Evolutionary conservation across 2,888 invertebrate species (phyloP).

Genomic region (Selenia dentaria): DNA sequence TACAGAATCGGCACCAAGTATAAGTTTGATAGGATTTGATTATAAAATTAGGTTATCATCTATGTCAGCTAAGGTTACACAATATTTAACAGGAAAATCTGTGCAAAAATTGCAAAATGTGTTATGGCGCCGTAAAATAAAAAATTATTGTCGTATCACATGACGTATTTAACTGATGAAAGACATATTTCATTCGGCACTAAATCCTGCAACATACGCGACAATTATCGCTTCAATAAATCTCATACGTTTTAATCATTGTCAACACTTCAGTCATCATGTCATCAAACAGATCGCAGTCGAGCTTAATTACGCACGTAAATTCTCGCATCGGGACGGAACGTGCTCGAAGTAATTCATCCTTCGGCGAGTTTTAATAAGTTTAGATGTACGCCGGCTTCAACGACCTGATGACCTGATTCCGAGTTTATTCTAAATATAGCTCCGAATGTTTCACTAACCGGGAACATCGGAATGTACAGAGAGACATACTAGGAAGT

Average conservation of each 20-base stretch:
- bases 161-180: background rate
- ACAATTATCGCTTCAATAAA: slow-evolving; percentile 27
- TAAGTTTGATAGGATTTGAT: too few relatives aligned
- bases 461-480: too few relatives aligned
- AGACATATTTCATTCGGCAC: background rate
- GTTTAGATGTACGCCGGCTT: slow-evolving; percentile 19
- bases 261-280: slow-evolving; percentile 2
- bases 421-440: slow-evolving; percentile 47
- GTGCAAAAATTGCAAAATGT: too few relatives aligned
- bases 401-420: slow-evolving; percentile 54
- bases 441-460: slow-evolving; percentile 38
- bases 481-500: slow-evolving; percentile 5
- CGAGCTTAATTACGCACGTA: slow-evolving; percentile 11
- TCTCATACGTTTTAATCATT: slow-evolving; percentile 18
- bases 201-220: slow-evolving; percentile 10
- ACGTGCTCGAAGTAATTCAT: slow-evolving; percentile 23
- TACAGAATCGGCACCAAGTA: too few relatives aligned
- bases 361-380: slow-evolving; percentile 27
- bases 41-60: too few relatives aligned
- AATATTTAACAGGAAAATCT: too few relatives aligned
- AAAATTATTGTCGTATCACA: too few relatives aligned
- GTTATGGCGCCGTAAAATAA: too few relatives aligned
- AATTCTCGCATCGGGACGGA: slow-evolving; percentile 7
- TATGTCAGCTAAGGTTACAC: too few relatives aligned
- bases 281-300: slow-evolving; percentile 18